Base-by-base conservation (phyloP, 1,140 invertebrate species). In the Trigoniulus corallinus region DNA sequence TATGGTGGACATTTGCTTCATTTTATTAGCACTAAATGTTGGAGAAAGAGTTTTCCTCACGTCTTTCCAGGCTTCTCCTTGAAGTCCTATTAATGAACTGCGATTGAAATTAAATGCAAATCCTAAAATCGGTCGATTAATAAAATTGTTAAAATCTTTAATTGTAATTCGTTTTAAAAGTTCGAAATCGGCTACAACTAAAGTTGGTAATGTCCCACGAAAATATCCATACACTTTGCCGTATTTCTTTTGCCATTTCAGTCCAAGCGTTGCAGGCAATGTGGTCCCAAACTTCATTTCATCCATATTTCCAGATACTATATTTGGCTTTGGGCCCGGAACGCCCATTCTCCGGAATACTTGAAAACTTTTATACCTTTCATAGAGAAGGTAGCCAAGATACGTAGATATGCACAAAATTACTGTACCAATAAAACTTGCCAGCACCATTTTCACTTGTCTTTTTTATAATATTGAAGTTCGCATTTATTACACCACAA, bases 71-170 rank as follows among this genome's bases (percentile, higher is more conserved):
- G 66, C 62, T 20, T 60, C 53, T n/a, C 71, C 74, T 21, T 61
- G 58, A 13, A 72, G 52, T 44, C 24, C 18, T 10, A 44, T 20
- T 12, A 44, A 44, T 12, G 18, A 44, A 21, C 21, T 44, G 18
- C 12, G 7, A 7, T 7, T 12, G 4, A 20, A 4, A 10, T 44
- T 34, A 7, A 34, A 34, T 7, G 7, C 26, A 15, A 60, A 7
- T 7, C 7, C 29, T 3, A 29, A 27, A 12, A 0, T 13, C 15
- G 59, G 56, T 47, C 76, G 73, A 54, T 81, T 71, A 0, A 68
- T 60, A 52, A 81, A 82, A 57, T 74, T 59, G 1, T 80, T 74
- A 53, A 81, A 81, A 51, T 79, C 72, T 58, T 78, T 79, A 0
- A 81, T 65, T 0, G 68, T 64, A 1, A 81, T 66, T 34, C 65